Percentiles rank a stretch among this genome's conserved stretches.
phyloP scores from a whole-genome alignment of 2,888 invertebrate genomes.

The Meta bourneti region DNA sequence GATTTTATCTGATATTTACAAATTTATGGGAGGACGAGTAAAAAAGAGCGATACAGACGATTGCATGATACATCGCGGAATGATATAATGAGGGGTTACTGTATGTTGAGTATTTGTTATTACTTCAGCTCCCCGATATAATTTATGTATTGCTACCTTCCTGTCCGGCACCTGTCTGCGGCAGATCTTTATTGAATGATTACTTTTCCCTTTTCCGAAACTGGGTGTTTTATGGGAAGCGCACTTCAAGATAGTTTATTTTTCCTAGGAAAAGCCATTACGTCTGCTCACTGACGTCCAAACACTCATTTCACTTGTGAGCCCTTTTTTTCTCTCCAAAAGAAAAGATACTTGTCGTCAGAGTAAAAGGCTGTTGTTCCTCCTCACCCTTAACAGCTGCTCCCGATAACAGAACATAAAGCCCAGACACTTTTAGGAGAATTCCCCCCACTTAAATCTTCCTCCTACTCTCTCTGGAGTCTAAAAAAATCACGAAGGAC shows the following conservation, averaged over 20 bases:
- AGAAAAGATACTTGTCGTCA: background rate
- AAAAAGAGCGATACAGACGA: background rate
- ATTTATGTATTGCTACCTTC: background rate
- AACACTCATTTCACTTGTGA: background rate
- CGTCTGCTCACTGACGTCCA: background rate
- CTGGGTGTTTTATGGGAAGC: background rate
- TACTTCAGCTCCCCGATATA: background rate
- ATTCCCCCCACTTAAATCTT: background rate
- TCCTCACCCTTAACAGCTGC: background rate
- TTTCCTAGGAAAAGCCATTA: background rate
- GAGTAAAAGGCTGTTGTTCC: background rate
- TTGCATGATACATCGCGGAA: background rate
- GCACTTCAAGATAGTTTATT: background rate
- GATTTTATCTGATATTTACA: too few species aligned
- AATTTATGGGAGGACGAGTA: too few species aligned
- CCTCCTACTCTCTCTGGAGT: background rate
- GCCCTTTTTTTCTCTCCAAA: background rate
- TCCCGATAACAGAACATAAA: constrained; percentile 14
- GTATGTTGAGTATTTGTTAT: background rate
- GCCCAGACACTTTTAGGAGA: constrained; percentile 7
- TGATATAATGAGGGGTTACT: background rate
- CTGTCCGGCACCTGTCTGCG: background rate
- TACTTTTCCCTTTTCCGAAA: too few species aligned
- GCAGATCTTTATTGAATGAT: background rate
- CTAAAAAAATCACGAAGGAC: constrained; percentile 66